phyloP scores from a whole-genome alignment of 2,113 vertebrate genomes.

The Chaetops frenatus region DNA sequence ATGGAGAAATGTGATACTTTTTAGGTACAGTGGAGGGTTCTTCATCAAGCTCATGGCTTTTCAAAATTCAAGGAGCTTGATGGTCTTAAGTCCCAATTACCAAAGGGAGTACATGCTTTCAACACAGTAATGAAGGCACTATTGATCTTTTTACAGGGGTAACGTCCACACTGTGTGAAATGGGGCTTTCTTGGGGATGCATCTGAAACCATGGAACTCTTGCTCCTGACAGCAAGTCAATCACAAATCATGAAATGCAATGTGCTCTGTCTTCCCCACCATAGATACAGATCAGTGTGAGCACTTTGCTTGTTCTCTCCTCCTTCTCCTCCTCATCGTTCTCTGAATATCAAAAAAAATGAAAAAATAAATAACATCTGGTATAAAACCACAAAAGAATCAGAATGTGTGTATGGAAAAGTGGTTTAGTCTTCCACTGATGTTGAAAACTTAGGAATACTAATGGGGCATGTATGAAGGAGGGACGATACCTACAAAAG shows the following conservation, averaged over 20 bases:
- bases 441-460: background rate
- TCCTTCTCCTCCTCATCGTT: rapidly evolving
- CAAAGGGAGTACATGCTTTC: background rate
- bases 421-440: background rate
- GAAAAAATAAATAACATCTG: background rate
- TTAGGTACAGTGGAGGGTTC: background rate
- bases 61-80: background rate
- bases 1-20: background rate
- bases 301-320: background rate
- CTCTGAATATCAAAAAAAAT: background rate
- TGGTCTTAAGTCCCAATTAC: background rate
- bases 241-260: background rate
- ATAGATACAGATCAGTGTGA: background rate
- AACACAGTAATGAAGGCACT: background rate
- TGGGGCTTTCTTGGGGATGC: background rate
- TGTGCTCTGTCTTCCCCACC: rapidly evolving
- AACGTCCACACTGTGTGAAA: background rate
- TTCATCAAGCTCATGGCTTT: background rate
- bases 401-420: background rate
- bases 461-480: background rate
- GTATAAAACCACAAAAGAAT: background rate
- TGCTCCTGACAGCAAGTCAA: background rate
- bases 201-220: background rate
- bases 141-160: background rate
- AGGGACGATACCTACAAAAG: background rate